Conservation (phyloP, 2,888 invertebrate species). For the Orthonychiurus folsomi region DNA sequence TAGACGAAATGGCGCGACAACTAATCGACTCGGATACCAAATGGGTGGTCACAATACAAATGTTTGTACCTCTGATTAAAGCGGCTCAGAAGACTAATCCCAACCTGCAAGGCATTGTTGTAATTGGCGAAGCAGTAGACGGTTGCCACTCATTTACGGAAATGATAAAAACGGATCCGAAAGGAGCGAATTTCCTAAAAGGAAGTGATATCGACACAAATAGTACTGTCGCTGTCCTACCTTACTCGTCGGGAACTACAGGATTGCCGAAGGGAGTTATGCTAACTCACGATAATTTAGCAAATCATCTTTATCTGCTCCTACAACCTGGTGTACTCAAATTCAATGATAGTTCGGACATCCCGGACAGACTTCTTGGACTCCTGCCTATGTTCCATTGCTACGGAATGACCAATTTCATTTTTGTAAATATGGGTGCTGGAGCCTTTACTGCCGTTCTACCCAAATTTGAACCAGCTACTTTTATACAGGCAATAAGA, state of each 20-base stretch:
- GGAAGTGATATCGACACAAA: conserved; percentile 25
- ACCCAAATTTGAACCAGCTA: conserved; percentile 62
- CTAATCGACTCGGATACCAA: conserved; percentile 23
- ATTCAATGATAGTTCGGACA: neutral
- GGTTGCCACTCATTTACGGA: conserved; percentile 32
- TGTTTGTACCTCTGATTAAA: conserved; percentile 14
- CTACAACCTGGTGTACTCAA: neutral
- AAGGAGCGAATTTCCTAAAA: conserved; percentile 24
- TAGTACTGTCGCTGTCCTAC: conserved; percentile 20
- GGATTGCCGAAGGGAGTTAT: conserved; percentile 73
- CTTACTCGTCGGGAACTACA: conserved; percentile 31
- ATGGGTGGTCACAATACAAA: conserved; percentile 22
- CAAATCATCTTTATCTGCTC: neutral
- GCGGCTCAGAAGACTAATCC: conserved; percentile 18
- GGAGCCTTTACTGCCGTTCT: conserved; percentile 54
- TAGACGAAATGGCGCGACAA: conserved; percentile 29
- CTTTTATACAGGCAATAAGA: conserved; percentile 57
- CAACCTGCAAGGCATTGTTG: conserved; percentile 22
- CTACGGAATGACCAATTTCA: conserved; percentile 61
- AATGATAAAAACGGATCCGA: conserved; percentile 31
- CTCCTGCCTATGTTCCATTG: conserved; percentile 45
- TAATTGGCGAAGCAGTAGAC: conserved; percentile 22
- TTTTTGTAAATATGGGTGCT: conserved; percentile 53
- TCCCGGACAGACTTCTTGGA: conserved; percentile 23
- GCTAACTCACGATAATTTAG: conserved; percentile 44